These are phyloP conservation scores for Lontra canadensis DNA, from an alignment of 2,113 vertebrate genomes.

Conservation along the genomic window DNA sequence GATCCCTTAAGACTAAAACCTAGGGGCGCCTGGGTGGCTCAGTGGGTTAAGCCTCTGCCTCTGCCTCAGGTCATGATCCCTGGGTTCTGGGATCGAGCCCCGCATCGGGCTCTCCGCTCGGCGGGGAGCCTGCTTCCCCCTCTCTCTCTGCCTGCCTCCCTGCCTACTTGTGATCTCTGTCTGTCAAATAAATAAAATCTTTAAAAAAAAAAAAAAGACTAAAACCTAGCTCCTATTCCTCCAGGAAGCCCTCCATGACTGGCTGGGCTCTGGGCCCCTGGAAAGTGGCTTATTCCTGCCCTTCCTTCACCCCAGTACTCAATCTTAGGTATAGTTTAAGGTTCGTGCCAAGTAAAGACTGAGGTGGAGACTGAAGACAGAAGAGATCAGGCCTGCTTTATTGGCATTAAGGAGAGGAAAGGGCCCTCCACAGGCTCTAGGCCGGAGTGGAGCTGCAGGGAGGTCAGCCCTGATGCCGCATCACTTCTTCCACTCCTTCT, in stretches of 20 bases:
- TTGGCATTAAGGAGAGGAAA: background rate
- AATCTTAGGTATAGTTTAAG: background rate
- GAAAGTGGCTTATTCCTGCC: background rate
- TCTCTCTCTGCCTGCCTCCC: too few species aligned
- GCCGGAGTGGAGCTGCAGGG: background rate
- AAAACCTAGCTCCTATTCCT: background rate
- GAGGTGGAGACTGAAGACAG: background rate
- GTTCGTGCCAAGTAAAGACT: background rate
- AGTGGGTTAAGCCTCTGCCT: too few species aligned
- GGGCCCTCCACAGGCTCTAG: background rate
- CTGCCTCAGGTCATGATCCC: too few species aligned
- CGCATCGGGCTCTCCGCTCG: too few species aligned
- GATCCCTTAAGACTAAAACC: background rate
- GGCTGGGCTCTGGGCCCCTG: background rate
- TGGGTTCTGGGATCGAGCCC: too few species aligned
- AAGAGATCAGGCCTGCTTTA: conserved; percentile 53
- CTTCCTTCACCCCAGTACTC: background rate
- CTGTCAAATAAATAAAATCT: too few species aligned
- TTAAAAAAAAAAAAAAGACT: too few species aligned
- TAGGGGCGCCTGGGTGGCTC: too few species aligned
- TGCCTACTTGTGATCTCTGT: too few species aligned
- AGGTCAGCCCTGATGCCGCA: fast-evolving
- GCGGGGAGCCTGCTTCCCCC: too few species aligned
- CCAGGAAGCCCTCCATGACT: conserved; percentile 8
- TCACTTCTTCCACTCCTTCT: conserved; percentile 89